These are phyloP conservation scores for Genyomyrus donnyi DNA, from an alignment of 2,113 vertebrate genomes.

Conservation along the genomic window DNA sequence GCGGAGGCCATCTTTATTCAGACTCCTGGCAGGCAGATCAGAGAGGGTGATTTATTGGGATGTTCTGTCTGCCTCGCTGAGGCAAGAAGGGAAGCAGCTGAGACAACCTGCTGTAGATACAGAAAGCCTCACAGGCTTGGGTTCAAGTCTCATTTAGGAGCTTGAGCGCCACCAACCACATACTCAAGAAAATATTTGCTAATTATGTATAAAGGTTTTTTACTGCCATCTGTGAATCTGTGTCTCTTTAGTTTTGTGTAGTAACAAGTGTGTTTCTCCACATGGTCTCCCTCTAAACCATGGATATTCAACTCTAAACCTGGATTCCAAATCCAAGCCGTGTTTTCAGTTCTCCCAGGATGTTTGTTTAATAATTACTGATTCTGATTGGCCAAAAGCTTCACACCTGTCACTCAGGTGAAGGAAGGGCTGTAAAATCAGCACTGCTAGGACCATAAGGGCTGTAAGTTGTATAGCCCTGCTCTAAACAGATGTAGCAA, in stretches of 20 bases:
- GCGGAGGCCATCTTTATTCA: conserved; percentile 39
- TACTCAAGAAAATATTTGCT: background rate
- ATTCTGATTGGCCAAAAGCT: too few relatives aligned
- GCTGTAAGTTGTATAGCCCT: too few relatives aligned
- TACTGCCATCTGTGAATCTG: background rate
- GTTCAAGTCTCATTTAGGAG: conserved; percentile 6
- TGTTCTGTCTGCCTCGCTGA: conserved; percentile 38
- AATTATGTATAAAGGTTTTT: background rate
- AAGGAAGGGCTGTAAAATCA: too few relatives aligned
- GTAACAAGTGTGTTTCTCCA: background rate
- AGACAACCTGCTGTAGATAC: conserved; percentile 17
- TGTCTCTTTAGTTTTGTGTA: background rate
- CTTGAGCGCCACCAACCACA: background rate
- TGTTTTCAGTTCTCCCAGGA: too few relatives aligned
- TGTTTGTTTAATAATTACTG: too few relatives aligned
- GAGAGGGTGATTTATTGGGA: conserved; percentile 57
- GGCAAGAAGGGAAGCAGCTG: conserved; percentile 14
- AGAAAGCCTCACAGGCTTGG: background rate
- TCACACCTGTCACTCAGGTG: too few relatives aligned
- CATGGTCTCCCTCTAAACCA: background rate
- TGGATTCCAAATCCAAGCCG: too few relatives aligned
- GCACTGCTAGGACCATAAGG: too few relatives aligned
- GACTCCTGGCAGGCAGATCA: conserved; percentile 57
- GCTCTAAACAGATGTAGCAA: background rate
- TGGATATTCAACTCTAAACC: too few relatives aligned